Conservation (phyloP, 2,797 vertebrate species). For the Calcarius lapponicus region DNA sequence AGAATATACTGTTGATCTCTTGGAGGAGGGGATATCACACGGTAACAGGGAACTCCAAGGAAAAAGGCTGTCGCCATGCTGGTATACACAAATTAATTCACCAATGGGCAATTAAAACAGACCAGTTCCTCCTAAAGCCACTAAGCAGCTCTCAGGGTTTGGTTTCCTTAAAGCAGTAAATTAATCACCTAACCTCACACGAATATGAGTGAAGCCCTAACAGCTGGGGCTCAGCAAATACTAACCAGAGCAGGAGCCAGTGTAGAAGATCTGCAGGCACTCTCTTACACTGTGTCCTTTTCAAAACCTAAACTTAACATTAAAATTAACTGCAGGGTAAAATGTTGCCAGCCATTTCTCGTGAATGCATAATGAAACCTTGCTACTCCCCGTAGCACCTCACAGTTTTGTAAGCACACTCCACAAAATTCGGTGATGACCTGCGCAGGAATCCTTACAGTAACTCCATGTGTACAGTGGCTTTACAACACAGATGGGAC, state of each 20-base stretch:
- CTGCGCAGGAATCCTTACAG: background rate
- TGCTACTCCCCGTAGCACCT: background rate
- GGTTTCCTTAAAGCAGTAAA: slow-evolving; percentile 42
- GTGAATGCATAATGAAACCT: background rate
- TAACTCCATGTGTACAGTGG: rapidly evolving
- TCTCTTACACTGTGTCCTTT: background rate
- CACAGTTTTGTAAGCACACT: background rate
- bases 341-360: background rate
- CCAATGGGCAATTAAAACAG: slow-evolving; percentile 35
- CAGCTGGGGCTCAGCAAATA: background rate
- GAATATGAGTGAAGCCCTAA: background rate
- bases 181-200: background rate
- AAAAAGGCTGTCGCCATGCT: background rate
- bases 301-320: slow-evolving; percentile 11
- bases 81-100: slow-evolving; percentile 38
- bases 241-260: background rate
- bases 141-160: background rate
- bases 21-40: slow-evolving; percentile 46
- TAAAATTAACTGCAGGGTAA: slow-evolving; percentile 31
- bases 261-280: background rate
- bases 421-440: rapidly evolving
- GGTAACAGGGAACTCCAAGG: slow-evolving; percentile 44
- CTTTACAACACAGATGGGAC: background rate
- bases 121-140: slow-evolving; percentile 1
- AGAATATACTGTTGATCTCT: slow-evolving; percentile 4